Base-by-base conservation (phyloP, 2,113 vertebrate genomes). In the Erinaceus europaeus region DNA sequence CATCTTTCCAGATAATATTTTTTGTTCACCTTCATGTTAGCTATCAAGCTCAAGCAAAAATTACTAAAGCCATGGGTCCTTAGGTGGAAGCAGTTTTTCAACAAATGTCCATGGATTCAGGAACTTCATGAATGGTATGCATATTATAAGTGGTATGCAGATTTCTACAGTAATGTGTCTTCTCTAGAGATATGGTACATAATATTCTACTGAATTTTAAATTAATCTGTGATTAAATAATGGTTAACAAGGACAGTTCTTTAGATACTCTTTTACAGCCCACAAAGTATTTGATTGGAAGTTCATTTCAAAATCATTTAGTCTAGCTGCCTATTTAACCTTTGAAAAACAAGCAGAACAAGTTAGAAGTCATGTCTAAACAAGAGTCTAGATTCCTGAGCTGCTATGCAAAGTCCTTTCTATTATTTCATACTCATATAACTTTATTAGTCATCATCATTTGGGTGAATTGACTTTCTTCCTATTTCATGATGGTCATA, bases 181-280 rank as follows among this genome's bases (percentile, higher is more conserved):
- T 90, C 91, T 88, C 83, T 83, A 38, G 40, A 48, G 57, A 91
- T 62, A 85, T 79, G 48, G 32, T 84, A 61, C 52, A 64, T 78
- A 75, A 76, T 34, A 73, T 89, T 78, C 59, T 82, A 71, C 71
- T 93, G 72, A 83, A 74, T 95, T 92, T 89, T 78, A 76, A 40
- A 53, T 92, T 55, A 48, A 55, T 57, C 34, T 72, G 34, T 82
- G 62, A 82, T 61, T 55, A 42, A 78, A 75, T 88, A 81, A 90
- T 75, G 53, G 13, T 92, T 90, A 79, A 79, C 48, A 93, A 91
- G 17, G 42, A 72, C 9, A 88, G 55, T 8, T 55, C 44, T 53
- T 36, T 23, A 83, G 48, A 77, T 75, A 62, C 75, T 53, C 79
- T 83, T 92, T 85, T 90, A 67, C 21, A 83, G 68, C 34, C 40